Base-by-base conservation (phyloP, 2,888 invertebrate species). In the Lasius platythorax region DNA sequence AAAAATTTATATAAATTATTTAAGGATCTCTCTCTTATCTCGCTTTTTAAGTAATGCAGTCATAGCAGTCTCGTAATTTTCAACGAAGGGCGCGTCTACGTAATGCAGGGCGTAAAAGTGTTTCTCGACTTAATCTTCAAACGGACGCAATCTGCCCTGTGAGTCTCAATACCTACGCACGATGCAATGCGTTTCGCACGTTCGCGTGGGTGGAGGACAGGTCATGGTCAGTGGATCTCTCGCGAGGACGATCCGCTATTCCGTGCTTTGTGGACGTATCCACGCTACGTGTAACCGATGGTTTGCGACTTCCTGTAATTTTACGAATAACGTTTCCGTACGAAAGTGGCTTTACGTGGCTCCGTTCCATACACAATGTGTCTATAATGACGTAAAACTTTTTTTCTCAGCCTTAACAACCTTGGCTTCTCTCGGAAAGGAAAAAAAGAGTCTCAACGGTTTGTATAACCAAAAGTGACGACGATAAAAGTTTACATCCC, bases 211-310 rank as follows among this genome's bases (percentile, higher is more conserved):
- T 75, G 72, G 74, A 63, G 88, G 53, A 86, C 28, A 83, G 90
- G 90, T 90, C 90, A 90, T 76, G 90, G 90, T 82, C 88, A 91
- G 74, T 85, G 43, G 68, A 85, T 85, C 88, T 85, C 76, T 84
- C 72, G 70, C 61, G 72, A 28, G 73, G 56, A 68, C 61, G 72
- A 72, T 83, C 67, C 40, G 56, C 66, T 68, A 56, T 74, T 81
- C 53, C 56, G 72, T n/a, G 64, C 28, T 11, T 53, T 28, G 56
- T 33, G 63, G 37, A 66, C 40, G 28, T 56, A 40, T 61, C 66
- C 53, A 70, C 75, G 30, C 63, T 63, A 53, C 12, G 40, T 46
- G 30, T 30, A 43, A 63, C 46, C 37, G 37, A 46, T 58, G 23
- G 15, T 61, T 79, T n/a, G 61, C 50, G 33, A 83, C 74, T 81